These are phyloP conservation scores for Nanger granti DNA, from an alignment of 2,113 vertebrate species.

Conservation along the genomic window DNA sequence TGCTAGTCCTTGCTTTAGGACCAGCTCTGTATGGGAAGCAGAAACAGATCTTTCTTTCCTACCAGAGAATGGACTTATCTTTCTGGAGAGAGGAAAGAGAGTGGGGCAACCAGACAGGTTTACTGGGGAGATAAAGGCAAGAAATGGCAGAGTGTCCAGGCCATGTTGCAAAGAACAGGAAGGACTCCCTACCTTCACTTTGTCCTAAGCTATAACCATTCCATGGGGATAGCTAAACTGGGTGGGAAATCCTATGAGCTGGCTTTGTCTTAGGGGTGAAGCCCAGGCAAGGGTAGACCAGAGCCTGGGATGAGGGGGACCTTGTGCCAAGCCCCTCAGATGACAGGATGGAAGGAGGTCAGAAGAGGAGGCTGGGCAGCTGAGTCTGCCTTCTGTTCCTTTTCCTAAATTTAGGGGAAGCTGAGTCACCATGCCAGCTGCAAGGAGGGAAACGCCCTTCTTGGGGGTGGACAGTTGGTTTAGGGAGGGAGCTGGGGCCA, in stretches of 20 bases:
- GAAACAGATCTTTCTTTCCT: neutral
- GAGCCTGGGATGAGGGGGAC: neutral
- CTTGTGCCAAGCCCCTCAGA: neutral
- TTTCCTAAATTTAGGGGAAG: slow-evolving; percentile 54
- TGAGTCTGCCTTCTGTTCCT: neutral
- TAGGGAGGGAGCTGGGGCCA: neutral
- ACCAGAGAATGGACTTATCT: neutral
- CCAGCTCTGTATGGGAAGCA: neutral
- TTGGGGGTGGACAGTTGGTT: neutral
- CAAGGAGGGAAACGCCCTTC: neutral
- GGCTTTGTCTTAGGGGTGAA: neutral
- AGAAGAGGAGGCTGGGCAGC: neutral
- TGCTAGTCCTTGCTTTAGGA: neutral
- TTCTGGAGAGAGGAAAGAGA: neutral
- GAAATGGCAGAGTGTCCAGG: neutral
- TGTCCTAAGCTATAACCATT: neutral
- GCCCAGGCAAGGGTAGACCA: neutral
- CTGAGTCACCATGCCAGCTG: slow-evolving; percentile 62
- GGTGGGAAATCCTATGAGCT: neutral
- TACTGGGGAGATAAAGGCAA: neutral
- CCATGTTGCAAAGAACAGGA: neutral
- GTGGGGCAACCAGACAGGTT: no score
- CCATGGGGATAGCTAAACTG: neutral
- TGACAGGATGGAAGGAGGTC: neutral
- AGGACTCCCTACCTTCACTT: neutral